Evolutionary conservation across 2,113 vertebrate species (phyloP), one percentile per base, ranked within the genome.

Genomic region (Corythornis madagascariensis): DNA sequence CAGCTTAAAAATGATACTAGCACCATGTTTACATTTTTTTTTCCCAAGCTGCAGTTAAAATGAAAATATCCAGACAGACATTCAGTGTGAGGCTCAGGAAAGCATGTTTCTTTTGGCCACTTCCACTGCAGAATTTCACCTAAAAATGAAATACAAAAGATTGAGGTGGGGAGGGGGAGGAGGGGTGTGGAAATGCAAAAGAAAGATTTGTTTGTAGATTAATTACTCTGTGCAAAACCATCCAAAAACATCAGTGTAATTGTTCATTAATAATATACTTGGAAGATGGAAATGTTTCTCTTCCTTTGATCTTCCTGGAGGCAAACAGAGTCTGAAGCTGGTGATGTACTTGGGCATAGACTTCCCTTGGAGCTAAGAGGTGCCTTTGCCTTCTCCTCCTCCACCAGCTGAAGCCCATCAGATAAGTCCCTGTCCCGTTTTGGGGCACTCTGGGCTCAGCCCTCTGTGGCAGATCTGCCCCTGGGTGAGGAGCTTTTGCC

Each of bases 21-120:
- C 57, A 77, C 87, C 60, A 20, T 88, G 87, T 96, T 96, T 95
- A 89, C 91, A 26, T 93, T 92, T 92, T 94, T 85, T 90, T 88
- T 91, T 57, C 75, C 74, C 89, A 90, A 92, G 90, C 92, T 94
- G 90, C 78, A 95, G 88, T 95, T 97, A 95, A 97, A 90, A 95
- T 94, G 95, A 96, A 96, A 96, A 95, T 85, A 86, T 92, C 91
- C 94, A 97, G 95, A 97, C 94, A 94, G 95, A 91, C 92, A 83
- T 96, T 94, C 94, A 92, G 88, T 73, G 72, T 91, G 85, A 96
- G 63, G 67, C 81, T 94, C 3, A 16, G 67, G 79, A 96, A 97
- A 93, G 94, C 81, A 86, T 97, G 96, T 97, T 98, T 97, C 97
- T 96, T 97, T 96, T 98, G 97, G 97, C 96, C 85, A 89, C 82